Evolutionary conservation across 2,113 vertebrate genomes (phyloP), one percentile per base, ranked within the genome.

Genomic region (Pantherophis guttatus): DNA sequence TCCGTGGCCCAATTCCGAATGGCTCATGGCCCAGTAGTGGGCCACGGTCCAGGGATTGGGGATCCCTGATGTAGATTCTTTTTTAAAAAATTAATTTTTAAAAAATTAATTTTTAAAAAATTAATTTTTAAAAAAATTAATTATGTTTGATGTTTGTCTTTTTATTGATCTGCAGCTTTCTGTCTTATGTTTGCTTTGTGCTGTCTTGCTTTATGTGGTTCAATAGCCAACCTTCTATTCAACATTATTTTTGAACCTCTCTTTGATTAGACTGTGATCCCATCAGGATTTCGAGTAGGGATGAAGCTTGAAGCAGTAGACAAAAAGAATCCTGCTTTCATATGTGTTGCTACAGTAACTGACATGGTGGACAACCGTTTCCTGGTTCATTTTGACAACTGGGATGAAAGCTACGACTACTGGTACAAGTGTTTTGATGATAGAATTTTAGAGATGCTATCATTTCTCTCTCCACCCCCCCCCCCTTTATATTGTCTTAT

Each of bases 311-410:
- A 98, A 97, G 98, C 98, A 0, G 97, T 98, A 93, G 98, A 98
- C 97, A 98, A 98, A 98, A 98, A 98, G 97, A 98, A 98, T 88
- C 98, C 98, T 44, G 96, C 97, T n/a, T 98, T 98, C 96, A 98
- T 98, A 97, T 98, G 98, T 94, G 98, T 98, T 97, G 98, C 98
- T 95, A 98, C 98, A 59, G 98, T 98, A 94, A 98, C 98, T 91
- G 98, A 98, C 97, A 98, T 98, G 97, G 98, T 98, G 97, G 98
- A 98, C 96, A 98, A 98, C 95, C 98, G 98, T 92, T 98, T 98
- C 95, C 97, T 98, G 95, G 98, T 98, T 94, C 98, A 98, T 97
- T 98, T 98, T 97, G 98, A 98, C 97, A 98, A 98, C 97, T 98
- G 98, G 98, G 98, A 98, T 90, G 98, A 98, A 96, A 98, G 98